Evolutionary conservation across 2,797 vertebrate genomes (phyloP), one percentile per base, ranked within the genome.

Genomic region (Halcyon badia): DNA sequence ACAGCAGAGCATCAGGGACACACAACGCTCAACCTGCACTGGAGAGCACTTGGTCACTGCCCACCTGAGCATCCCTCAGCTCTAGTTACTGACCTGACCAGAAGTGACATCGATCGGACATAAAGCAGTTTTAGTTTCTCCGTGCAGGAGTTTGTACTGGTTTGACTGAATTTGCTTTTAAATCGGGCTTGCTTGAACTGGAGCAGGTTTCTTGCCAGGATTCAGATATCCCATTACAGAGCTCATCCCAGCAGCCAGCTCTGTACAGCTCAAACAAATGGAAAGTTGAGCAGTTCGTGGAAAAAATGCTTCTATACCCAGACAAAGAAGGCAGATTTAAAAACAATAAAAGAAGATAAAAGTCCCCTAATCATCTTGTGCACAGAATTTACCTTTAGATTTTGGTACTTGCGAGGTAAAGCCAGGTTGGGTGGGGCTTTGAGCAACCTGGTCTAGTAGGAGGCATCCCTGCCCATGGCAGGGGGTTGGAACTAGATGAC

Each of bases 171-270:
- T 51, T 8, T 68, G 33, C 57, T 64, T 94, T 86, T 30, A 83
- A 90, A 89, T 70, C 84, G 77, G 75, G 75, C 57, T 87, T 92
- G 89, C 60, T 85, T 85, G 31, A 87, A 87, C 69, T 51, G 44
- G 95, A 96, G 85, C 85, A 44, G 77, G 37, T 49, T 79, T 78
- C 75, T 70, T 83, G 87, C 85, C 86, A 75, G 33, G 3, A 75
- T 93, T 96, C 95, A 96, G 76, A 83, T 65, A 94, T 95, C 94
- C 95, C 95, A 82, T 94, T 96, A 91, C 93, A 90, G 83, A 87
- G 94, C 72, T 83, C 88, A 84, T 64, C 94, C 88, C 88, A 64
- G 76, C 80, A 86, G 93, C 95, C 95, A 90, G 90, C 77, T 82
- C 91, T 15, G 41, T 5, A 10, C 57, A 30, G 92, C 92, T 87